A percentile compares a stretch with the other conserved stretches of the same genome.
These are phyloP conservation scores for Gadus macrocephalus DNA, from an alignment of 2,113 vertebrate species.

Conservation along the genomic window DNA sequence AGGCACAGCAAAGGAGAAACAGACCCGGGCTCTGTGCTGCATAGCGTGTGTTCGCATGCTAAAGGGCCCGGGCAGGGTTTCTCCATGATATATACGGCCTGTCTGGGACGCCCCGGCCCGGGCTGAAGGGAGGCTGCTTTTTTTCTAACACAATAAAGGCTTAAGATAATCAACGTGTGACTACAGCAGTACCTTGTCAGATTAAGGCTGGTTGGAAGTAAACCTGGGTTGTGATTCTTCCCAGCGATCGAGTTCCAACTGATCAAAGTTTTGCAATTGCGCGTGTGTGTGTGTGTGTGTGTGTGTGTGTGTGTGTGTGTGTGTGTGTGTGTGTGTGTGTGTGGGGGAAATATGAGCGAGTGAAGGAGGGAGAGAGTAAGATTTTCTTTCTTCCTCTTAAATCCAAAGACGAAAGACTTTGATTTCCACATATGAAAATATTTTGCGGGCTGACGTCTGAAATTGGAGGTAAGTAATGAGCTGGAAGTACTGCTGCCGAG, in stretches of 20 bases:
- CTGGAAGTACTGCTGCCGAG: constrained; percentile 19
- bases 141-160: constrained; percentile 66
- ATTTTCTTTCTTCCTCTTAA: constrained; percentile 35
- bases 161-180: constrained; percentile 64
- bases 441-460: constrained; percentile 39
- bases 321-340: constrained; percentile 4
- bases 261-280: constrained; percentile 45
- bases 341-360: constrained; percentile 7
- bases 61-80: constrained; percentile 45
- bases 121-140: constrained; percentile 12
- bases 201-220: constrained; percentile 61
- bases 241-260: constrained; percentile 51
- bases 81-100: constrained; percentile 52
- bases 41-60: constrained; percentile 38
- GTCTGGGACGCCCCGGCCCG: constrained; percentile 49
- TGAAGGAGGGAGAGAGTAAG: not conserved
- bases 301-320: constrained; percentile 15
- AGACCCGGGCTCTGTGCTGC: constrained; percentile 52
- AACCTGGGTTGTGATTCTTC: constrained; percentile 61
- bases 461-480: constrained; percentile 42
- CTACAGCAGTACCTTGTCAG: constrained; percentile 58
- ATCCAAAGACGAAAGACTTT: constrained; percentile 39
- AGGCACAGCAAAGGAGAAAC: constrained; percentile 65
- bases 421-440: constrained; percentile 40
- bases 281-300: constrained; percentile 9